Percentiles rank a stretch among this genome's conserved stretches.
Evolutionary conservation across 1,140 invertebrate genomes (phyloP).

Genomic region (Procambarus clarkii): DNA sequence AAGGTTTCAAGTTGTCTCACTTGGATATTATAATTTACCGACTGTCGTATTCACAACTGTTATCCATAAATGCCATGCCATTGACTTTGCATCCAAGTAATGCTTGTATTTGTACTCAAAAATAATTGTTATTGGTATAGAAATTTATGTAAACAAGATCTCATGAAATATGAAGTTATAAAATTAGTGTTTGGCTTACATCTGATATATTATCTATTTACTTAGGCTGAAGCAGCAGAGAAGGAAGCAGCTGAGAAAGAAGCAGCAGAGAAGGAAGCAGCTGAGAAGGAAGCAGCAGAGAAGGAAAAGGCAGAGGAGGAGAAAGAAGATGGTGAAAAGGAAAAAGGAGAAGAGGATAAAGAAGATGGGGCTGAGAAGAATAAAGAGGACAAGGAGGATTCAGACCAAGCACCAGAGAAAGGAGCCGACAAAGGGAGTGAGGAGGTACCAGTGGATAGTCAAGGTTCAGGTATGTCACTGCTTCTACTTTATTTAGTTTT

Average conservation of each 20-base stretch:
- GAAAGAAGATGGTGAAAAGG: not conserved
- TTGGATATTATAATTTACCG: no score
- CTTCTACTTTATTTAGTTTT: no score
- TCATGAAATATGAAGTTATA: not conserved
- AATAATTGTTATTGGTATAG: no score
- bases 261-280: constrained; percentile 27
- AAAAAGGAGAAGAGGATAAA: not conserved
- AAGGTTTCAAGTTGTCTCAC: no score
- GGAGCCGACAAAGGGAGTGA: not conserved
- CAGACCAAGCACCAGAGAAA: not conserved
- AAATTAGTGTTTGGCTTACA: not conserved
- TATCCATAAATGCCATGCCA: no score
- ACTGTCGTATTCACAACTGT: no score
- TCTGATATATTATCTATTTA: not conserved
- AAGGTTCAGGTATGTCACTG: not conserved
- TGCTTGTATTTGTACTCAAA: no score
- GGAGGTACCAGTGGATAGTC: not conserved
- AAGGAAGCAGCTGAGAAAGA: constrained; percentile 37
- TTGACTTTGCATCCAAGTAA: no score
- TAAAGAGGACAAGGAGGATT: not conserved
- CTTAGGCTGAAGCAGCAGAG: constrained; percentile 51
- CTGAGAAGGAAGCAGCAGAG: not conserved
- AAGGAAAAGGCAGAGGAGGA: constrained; percentile 16
- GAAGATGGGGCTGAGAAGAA: not conserved
- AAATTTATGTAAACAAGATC: not conserved